Base-by-base conservation (phyloP, 2,888 invertebrate genomes). In the Apantesis nais region DNA sequence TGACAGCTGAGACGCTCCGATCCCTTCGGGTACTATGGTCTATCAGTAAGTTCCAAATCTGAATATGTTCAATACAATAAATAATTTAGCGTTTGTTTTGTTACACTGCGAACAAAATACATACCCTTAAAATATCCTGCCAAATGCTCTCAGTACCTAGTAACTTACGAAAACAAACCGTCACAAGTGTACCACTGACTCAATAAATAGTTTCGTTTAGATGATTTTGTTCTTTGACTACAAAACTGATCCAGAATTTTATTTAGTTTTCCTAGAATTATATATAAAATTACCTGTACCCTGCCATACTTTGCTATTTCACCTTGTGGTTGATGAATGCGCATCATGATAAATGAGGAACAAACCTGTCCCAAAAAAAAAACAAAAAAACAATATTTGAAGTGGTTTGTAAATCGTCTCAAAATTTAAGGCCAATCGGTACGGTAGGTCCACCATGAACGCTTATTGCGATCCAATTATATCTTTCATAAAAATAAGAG, bases 1-100 rank as follows among this genome's bases (percentile, higher is more conserved):
- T 90, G 92, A 91, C 93, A 93, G 93, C 93, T 92, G 92, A 90
- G 84, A 77, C 77, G 77, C 75, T 78, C 78, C 74, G 76, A 79
- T 71, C 77, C 75, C 76, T 80, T 67, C 29, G 71, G 77, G 74
- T 66, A n/a, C 61, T 61, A 37, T 72, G 74, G 71, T 70, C 70
- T 71, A 39, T 44, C 34, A 25, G 58, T 58, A 29, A 12, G 7
- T 58, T 58, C 25, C 7, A 29, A 58, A 58, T 58, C 29, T 58
- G 16, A 58, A 55, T 55, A 25, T 25, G 25, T 55, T 55, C 5
- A 55, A 55, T 25, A 55, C 5, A 11, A 25, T 55, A 55, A 55
- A 58, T 58, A 58, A 58, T 29, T 29, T 16, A 1, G 16, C 1
- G 12, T 58, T 29, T 8, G 29, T 1, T 29, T 58, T 29, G 29